phyloP scores from a whole-genome alignment of 2,888 invertebrate genomes.

The Caenorhabditis sp. region DNA sequence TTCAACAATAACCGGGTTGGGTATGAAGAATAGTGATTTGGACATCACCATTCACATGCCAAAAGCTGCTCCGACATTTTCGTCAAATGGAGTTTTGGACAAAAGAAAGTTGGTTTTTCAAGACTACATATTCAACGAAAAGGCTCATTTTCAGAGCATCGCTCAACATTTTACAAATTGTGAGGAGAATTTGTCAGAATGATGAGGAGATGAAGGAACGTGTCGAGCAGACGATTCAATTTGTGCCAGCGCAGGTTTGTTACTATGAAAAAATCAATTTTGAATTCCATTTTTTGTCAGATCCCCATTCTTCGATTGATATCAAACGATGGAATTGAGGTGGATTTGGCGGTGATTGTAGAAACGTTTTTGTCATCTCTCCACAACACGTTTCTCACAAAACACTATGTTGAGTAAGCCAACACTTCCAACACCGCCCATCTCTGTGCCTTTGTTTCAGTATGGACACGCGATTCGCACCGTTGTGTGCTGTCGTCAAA shows the following conservation, averaged over 20 bases:
- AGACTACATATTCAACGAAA: background rate
- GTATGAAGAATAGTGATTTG: slow-evolving; percentile 34
- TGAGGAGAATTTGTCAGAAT: slow-evolving; percentile 22
- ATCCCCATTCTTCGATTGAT: slow-evolving; percentile 44
- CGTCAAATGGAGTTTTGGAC: background rate
- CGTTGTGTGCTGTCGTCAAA: slow-evolving; percentile 42
- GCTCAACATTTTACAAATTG: slow-evolving; percentile 37
- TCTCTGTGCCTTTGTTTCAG: no score
- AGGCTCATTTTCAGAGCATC: slow-evolving; percentile 15
- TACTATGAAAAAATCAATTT: slow-evolving; percentile 6
- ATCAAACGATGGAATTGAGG: slow-evolving; percentile 36
- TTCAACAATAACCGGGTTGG: slow-evolving; percentile 38
- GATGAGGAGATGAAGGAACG: slow-evolving; percentile 21
- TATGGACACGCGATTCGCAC: slow-evolving; percentile 23
- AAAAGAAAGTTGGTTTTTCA: background rate
- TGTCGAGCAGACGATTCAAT: slow-evolving; percentile 9
- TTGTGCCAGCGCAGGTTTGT: slow-evolving; percentile 24
- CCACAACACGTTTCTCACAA: slow-evolving; percentile 48
- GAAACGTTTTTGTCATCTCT: slow-evolving; percentile 44
- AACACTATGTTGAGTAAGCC: slow-evolving; percentile 32
- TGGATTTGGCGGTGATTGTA: slow-evolving; percentile 43
- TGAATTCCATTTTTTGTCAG: slow-evolving; percentile 16
- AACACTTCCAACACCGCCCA: no score
- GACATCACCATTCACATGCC: slow-evolving; percentile 47
- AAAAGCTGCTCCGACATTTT: slow-evolving; percentile 3